Evolutionary conservation across 2,797 vertebrate species (phyloP).

Genomic region (Lagorchestes hirsutus): DNA sequence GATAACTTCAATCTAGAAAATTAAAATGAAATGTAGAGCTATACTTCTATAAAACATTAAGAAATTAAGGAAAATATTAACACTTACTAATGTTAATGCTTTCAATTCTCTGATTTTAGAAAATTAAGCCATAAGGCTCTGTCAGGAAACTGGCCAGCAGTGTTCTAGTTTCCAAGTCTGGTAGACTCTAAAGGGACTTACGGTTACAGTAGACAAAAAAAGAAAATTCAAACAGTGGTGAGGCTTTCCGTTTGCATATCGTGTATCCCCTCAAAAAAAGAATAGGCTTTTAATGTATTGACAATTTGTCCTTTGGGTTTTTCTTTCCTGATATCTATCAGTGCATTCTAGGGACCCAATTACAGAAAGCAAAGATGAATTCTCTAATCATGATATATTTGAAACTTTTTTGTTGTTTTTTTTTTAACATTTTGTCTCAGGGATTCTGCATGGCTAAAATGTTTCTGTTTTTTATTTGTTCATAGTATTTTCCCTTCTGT

Average conservation of each 20-base stretch:
- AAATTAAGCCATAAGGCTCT: not conserved
- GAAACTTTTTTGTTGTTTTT: too few relatives aligned
- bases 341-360: not conserved
- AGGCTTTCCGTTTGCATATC: not conserved
- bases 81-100: not conserved
- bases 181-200: not conserved
- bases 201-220: not conserved
- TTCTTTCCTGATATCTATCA: not conserved
- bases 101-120: not conserved
- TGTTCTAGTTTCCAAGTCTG: not conserved
- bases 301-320: not conserved
- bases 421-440: not conserved
- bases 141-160: not conserved
- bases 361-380: constrained; percentile 2
- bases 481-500: not conserved
- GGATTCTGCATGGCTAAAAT: not conserved
- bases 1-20: not conserved
- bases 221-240: not conserved
- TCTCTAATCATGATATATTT: not conserved
- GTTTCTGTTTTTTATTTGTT: not conserved
- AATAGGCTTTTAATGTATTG: not conserved
- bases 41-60: not conserved
- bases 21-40: not conserved
- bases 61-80: not conserved
- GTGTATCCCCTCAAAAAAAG: not conserved